phyloP scores from a whole-genome alignment of 2,113 vertebrate species.

The Natator depressus region DNA sequence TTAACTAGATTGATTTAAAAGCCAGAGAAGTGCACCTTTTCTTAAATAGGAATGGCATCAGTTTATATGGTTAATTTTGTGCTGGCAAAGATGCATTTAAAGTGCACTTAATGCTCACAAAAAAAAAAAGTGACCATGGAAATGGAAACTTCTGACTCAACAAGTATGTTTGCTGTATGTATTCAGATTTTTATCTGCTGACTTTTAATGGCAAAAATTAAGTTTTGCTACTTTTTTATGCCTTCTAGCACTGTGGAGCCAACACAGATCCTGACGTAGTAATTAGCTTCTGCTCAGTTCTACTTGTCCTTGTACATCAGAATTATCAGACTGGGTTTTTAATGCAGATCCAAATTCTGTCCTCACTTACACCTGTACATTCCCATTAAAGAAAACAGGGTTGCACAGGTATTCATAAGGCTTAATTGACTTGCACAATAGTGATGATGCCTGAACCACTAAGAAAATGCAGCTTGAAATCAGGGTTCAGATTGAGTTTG shows the following conservation, averaged over 20 bases:
- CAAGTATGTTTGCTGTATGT: not conserved
- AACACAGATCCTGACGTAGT: not conserved
- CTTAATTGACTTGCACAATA: not conserved
- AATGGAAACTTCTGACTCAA: not conserved
- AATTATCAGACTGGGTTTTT: not conserved
- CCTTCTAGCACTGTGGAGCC: not conserved
- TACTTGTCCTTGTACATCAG: not conserved
- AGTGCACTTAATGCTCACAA: not conserved
- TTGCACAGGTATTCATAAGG: not conserved
- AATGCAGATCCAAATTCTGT: not conserved
- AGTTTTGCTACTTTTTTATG: not conserved
- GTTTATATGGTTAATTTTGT: fast-evolving
- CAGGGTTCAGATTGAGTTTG: not conserved
- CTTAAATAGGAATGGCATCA: not conserved
- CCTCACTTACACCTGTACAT: not conserved
- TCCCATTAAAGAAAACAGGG: not conserved
- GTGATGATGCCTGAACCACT: not conserved
- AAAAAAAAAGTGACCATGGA: not conserved
- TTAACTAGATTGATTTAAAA: not conserved
- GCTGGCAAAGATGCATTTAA: not conserved
- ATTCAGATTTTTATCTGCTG: not conserved
- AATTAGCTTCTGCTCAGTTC: not conserved
- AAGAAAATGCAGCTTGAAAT: not conserved
- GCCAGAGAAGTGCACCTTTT: not conserved
- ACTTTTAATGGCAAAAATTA: not conserved